These are phyloP conservation scores for Alviniconcha marisindica DNA, from an alignment of 1,140 invertebrate genomes.

Conservation along the genomic window DNA sequence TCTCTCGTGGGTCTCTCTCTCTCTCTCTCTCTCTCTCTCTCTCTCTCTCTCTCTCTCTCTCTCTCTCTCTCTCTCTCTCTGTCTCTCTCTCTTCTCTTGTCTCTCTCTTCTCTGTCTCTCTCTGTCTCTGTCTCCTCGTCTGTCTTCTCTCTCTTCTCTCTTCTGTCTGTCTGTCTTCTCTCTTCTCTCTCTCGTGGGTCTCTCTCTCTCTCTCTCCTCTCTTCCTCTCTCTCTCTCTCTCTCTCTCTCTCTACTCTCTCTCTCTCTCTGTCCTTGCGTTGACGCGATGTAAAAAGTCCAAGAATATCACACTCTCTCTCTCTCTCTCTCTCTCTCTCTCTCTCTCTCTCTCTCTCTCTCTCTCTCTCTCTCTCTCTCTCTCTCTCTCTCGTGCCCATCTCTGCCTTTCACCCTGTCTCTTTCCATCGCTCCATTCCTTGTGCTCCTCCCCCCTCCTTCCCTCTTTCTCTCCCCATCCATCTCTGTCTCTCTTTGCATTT, in stretches of 20 bases:
- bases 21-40: constrained; percentile 3
- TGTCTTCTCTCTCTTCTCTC: constrained; percentile 16
- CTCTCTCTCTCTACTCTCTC: too few relatives aligned
- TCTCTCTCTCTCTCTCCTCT: neutral
- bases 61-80: constrained; percentile 27
- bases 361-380: too few relatives aligned
- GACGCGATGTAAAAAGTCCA: too few relatives aligned
- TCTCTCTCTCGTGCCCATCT: neutral
- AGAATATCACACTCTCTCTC: too few relatives aligned
- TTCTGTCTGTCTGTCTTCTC: neutral
- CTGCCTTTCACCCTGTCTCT: neutral
- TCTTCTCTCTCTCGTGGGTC: neutral
- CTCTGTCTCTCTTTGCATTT: neutral
- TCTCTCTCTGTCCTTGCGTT: too few relatives aligned
- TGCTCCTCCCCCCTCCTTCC: neutral
- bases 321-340: too few relatives aligned
- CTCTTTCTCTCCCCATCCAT: neutral
- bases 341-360: too few relatives aligned
- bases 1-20: neutral
- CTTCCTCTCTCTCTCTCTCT: constrained; percentile 12
- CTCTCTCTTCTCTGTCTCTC: neutral
- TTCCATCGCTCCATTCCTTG: neutral
- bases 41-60: neutral
- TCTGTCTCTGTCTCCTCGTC: constrained; percentile 19
- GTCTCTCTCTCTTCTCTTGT: neutral